Percentiles rank a stretch among this genome's conserved stretches.
Conservation (phyloP, 2,113 vertebrate species). For the Callospermophilus lateralis region DNA sequence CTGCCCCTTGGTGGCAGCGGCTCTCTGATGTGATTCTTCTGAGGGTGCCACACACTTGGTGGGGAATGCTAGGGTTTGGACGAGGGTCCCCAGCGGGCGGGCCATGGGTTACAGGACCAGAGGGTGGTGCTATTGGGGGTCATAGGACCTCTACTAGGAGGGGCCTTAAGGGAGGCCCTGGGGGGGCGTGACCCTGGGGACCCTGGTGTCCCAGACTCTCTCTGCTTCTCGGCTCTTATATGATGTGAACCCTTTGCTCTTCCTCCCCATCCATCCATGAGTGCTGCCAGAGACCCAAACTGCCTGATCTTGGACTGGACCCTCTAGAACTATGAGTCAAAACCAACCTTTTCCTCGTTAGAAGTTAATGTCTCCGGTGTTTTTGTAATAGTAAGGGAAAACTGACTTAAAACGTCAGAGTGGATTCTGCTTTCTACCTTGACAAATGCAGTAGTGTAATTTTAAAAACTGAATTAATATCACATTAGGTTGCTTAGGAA, state of each 20-base stretch:
- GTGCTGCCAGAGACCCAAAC: background rate
- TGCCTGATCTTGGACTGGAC: background rate
- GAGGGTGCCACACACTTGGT: background rate
- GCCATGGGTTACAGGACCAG: background rate
- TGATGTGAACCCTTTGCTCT: background rate
- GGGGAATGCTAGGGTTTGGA: too few relatives aligned
- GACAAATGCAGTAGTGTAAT: background rate
- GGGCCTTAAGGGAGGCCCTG: too few relatives aligned
- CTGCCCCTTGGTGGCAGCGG: background rate
- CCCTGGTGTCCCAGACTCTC: background rate
- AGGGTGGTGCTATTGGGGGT: background rate
- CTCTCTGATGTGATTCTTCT: background rate
- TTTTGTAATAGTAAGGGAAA: background rate
- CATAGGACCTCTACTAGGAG: background rate
- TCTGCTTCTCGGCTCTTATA: background rate
- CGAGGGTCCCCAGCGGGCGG: background rate
- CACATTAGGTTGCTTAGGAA: background rate
- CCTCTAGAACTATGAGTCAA: too few relatives aligned
- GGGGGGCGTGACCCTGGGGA: too few relatives aligned
- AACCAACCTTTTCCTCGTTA: background rate
- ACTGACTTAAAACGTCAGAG: background rate
- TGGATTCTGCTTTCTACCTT: background rate
- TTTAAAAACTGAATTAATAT: background rate
- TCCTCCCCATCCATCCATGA: background rate
- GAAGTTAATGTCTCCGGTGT: background rate